A percentile compares a stretch with the other conserved stretches of the same genome.
These are phyloP conservation scores for Tanypteryx hageni DNA, from an alignment of 2,888 invertebrate genomes.

Conservation along the genomic window DNA sequence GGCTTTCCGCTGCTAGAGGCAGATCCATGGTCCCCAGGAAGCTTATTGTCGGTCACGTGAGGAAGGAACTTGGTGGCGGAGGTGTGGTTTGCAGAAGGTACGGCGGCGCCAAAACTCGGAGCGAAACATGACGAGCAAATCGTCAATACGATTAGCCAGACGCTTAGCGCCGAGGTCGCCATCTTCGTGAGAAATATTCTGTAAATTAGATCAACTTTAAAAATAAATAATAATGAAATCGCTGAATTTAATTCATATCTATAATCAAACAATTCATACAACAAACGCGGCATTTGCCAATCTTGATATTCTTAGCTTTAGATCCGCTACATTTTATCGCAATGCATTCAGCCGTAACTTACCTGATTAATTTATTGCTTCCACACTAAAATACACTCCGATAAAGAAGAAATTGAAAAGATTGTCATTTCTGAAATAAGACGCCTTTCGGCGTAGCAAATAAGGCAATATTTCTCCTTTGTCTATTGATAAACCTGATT, in stretches of 20 bases:
- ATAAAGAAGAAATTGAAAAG: too few relatives aligned
- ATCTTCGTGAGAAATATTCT: neutral
- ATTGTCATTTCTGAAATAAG: neutral
- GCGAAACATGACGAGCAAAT: neutral
- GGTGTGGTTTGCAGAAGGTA: conserved; percentile 13
- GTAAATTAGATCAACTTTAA: neutral
- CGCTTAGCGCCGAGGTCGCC: neutral
- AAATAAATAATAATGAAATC: too few relatives aligned
- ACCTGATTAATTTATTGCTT: neutral
- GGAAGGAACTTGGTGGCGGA: conserved; percentile 34
- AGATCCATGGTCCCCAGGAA: conserved; percentile 16
- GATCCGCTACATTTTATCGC: neutral
- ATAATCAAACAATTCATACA: too few relatives aligned
- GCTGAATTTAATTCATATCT: too few relatives aligned
- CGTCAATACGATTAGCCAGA: neutral
- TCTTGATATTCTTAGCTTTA: neutral
- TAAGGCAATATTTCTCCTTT: too few relatives aligned
- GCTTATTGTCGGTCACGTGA: conserved; percentile 3
- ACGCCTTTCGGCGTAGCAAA: neutral
- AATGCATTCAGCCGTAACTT: neutral
- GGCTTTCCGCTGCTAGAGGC: conserved; percentile 43
- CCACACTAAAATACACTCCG: too few relatives aligned
- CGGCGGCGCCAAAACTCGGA: neutral
- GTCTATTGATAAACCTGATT: too few relatives aligned
- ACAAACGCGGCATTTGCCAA: too few relatives aligned